Percentiles rank a stretch among this genome's conserved stretches.
These are phyloP conservation scores for Conistra vaccinii DNA, from an alignment of 2,888 invertebrate genomes.

Conservation along the genomic window DNA sequence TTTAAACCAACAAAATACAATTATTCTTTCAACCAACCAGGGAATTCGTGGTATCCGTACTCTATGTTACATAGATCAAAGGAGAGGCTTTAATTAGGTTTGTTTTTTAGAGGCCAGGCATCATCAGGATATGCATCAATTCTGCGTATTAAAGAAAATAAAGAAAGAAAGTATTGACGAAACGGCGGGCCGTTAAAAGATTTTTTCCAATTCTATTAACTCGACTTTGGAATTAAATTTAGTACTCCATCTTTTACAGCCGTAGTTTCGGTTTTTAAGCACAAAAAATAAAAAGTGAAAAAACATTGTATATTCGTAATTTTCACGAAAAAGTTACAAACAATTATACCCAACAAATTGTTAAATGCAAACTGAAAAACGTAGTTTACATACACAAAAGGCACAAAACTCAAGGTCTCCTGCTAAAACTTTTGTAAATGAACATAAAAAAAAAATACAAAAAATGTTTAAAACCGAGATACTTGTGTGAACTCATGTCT, in stretches of 20 bases:
- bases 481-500: constrained; percentile 52
- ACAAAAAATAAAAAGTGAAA: not conserved
- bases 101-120: not conserved
- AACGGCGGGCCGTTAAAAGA: not conserved
- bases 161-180: too few relatives aligned
- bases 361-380: constrained; percentile 18
- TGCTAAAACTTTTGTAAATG: constrained; percentile 22
- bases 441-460: constrained; percentile 9
- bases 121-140: not conserved
- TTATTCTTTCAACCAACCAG: constrained; percentile 31
- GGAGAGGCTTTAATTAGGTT: not conserved
- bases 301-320: not conserved
- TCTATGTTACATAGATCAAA: constrained; percentile 26
- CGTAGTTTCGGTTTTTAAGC: not conserved
- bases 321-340: constrained; percentile 9
- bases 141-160: too few relatives aligned
- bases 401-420: not conserved
- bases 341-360: constrained; percentile 14
- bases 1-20: constrained; percentile 55
- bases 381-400: constrained; percentile 16
- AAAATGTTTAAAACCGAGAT: constrained; percentile 28
- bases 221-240: not conserved
- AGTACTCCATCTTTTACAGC: not conserved
- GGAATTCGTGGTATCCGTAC: constrained; percentile 23
- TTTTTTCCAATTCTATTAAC: not conserved